Evolutionary conservation across 2,888 invertebrate genomes (phyloP), one percentile per base, ranked within the genome.

Genomic region (Drosophila peninsularis): DNA sequence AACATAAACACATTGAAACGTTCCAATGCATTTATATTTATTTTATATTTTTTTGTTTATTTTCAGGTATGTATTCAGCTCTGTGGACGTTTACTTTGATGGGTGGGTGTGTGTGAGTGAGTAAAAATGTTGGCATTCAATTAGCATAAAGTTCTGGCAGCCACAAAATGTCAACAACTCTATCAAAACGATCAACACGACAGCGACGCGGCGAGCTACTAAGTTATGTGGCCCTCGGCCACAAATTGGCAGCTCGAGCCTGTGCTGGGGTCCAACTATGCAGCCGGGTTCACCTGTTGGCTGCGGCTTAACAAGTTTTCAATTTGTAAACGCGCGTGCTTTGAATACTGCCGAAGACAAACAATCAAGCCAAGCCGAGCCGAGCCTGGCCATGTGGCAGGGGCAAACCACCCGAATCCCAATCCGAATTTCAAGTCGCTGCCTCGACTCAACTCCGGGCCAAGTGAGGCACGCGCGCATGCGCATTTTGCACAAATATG

Each of bases 301-400:
- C 67, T 86, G 81, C 72, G 72, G 76, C 77, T 87, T 84, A 88
- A 86, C 88, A 86, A 84, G 88, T 89, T 88, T 88, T 88, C 88
- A 89, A 88, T 87, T 88, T 89, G 88, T 88, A 82, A 85, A 72
- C 77, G 82, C 84, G 84, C 88, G 88, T 88, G 88, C 86, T 84
- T 88, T 84, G 88, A 88, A 89, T 88, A 86, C 80, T 77, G 64
- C 49, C 61, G 54, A 55, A 61, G 58, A 36, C 54, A 61, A 60
- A 57, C 64, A 77, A 82, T 82, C 75, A 61, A 66, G 37, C 17
- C 24, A n/a, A 6, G 37, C 37, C 37, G 2, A 7, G 13, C n/a
- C 7, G 7, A n/a, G n/a, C 2, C 74, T 52, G 58, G 75, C 49
- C 61, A 53, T 39, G 9, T 45, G 53, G 58, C 11, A 17, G 42